These are phyloP conservation scores for Tonatia bakeri DNA, from an alignment of 2,113 vertebrate genomes.

Conservation along the genomic window DNA sequence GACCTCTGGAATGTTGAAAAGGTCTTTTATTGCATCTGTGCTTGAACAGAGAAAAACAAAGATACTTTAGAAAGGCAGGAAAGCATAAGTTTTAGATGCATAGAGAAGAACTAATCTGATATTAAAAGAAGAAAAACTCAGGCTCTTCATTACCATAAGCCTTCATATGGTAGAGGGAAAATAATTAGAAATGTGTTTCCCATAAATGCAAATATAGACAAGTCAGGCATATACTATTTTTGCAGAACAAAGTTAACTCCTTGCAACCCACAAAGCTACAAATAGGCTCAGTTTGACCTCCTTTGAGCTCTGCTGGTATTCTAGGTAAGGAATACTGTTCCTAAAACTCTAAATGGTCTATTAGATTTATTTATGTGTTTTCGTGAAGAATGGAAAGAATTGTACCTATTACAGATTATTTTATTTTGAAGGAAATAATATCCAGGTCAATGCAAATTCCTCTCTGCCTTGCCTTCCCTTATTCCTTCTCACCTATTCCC, in stretches of 20 bases:
- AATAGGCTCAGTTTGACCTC: not conserved
- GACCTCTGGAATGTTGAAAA: not conserved
- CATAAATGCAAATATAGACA: not conserved
- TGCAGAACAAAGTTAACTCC: not conserved
- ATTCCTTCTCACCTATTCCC: too few relatives aligned
- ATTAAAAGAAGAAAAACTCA: fast-evolving
- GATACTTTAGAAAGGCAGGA: not conserved
- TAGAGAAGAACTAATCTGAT: not conserved
- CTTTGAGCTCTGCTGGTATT: not conserved
- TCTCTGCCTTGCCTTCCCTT: not conserved
- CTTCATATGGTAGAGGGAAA: not conserved
- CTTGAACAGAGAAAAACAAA: not conserved
- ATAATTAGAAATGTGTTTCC: constrained; percentile 9
- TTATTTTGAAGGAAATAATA: constrained; percentile 1
- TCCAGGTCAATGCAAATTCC: not conserved
- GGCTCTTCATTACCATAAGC: not conserved
- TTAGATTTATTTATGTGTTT: not conserved
- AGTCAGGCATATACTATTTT: not conserved
- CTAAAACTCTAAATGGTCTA: not conserved
- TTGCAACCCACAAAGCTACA: not conserved
- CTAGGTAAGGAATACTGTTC: not conserved
- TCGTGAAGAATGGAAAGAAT: not conserved
- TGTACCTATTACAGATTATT: not conserved
- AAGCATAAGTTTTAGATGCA: not conserved
- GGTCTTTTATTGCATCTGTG: not conserved